Evolutionary conservation across 2,113 vertebrate genomes (phyloP), one percentile per base, ranked within the genome.

Genomic region (Ia io): DNA sequence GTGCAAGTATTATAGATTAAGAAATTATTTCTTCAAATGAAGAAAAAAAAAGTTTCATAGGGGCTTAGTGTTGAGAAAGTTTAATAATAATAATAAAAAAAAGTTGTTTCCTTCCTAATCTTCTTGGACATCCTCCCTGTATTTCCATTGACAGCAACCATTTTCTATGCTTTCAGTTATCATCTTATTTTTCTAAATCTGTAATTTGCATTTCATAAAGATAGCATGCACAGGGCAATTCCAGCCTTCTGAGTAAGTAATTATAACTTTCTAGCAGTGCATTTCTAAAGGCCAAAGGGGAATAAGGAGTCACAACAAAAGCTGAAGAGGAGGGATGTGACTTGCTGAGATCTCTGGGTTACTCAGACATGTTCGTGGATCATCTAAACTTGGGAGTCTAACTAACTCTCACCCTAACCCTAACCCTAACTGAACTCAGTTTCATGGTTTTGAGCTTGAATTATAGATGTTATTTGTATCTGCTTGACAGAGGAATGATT

Each of bases 121-220:
- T 80, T 79, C 47, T 35, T 53, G 22, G n/a, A 42, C 56, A 35
- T 32, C 18, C 30, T 82, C 47, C 71, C 17, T 80, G 6, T 9
- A 14, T 83, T 85, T 53, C 37, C 37, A 84, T 51, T 44, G 83
- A 69, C 16, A 51, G 22, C 4, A 61, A 17, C 6, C n/a, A 47
- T 69, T 49, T 69, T 74, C 47, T 44, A 9, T 51, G 47, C 65
- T 40, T 76, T 56, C 16, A 70, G n/a, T 73, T 42, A 69, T 9
- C 20, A 67, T 59, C 40, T 80, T 89, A 28, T 91, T 89, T 87
- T 92, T 74, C 44, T 28, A 25, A 79, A 65, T 74, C 40, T 42
- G 9, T 56, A 76, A 94, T 97, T 95, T 95, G 67, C 83, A 96
- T 97, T 94, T 84, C 63, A 82, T 91, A 70, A 79, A 30, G 40